Evolutionary conservation across 64 coral and sea anemone genomes (phyloP).

Genomic region (Stichodactyla mertensii): DNA sequence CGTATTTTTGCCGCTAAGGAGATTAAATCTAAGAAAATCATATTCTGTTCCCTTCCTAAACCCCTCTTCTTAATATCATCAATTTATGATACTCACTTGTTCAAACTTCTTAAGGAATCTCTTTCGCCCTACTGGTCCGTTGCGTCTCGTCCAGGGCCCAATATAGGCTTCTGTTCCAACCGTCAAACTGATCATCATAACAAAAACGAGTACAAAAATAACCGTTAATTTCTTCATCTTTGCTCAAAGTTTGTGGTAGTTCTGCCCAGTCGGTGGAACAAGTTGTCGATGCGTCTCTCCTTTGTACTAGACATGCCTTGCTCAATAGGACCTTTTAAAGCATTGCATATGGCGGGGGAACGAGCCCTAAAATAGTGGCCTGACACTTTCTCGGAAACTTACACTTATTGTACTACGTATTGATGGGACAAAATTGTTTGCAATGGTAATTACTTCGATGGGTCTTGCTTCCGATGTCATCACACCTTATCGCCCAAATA

Average conservation of each 20-base stretch:
- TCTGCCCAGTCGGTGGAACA: not conserved
- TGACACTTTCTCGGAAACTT: conserved; percentile 14
- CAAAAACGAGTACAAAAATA: not conserved
- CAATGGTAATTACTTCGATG: not conserved
- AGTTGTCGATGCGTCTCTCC: not conserved
- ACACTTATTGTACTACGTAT: conserved; percentile 10
- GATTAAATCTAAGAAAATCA: no score
- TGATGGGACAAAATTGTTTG: conserved; percentile 10
- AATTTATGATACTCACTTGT: not conserved
- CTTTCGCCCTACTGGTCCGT: not conserved
- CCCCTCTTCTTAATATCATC: not conserved
- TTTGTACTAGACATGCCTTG: not conserved
- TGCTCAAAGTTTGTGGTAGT: not conserved
- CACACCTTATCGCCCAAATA: conserved; percentile 18
- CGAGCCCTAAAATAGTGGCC: not conserved
- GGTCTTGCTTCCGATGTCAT: conserved; percentile 5
- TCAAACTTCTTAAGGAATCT: conserved; percentile 8
- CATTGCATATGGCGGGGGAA: not conserved
- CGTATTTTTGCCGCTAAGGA: no score
- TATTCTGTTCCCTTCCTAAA: not conserved
- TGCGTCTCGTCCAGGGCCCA: not conserved
- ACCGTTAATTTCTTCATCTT: conserved; percentile 10
- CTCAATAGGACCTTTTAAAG: conserved; percentile 6
- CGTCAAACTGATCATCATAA: not conserved
- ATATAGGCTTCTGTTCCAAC: not conserved